Percentiles rank a stretch among this genome's conserved stretches.
Evolutionary conservation across 2,888 invertebrate genomes (phyloP).

Genomic region (Octonoba sinensis): DNA sequence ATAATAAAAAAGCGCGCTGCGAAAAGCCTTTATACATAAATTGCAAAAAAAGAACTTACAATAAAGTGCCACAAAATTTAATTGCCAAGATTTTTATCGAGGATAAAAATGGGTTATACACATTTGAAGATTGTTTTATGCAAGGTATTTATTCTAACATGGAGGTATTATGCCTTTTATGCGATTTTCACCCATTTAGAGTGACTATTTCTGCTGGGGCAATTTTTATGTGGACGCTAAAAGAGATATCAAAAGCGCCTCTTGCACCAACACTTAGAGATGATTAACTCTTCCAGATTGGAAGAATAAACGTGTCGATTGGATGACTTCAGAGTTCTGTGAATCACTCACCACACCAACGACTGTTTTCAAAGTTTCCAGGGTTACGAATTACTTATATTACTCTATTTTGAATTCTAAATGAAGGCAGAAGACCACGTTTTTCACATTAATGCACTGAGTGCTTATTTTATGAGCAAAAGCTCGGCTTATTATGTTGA

Average conservation of each 20-base stretch:
- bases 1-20: constrained; percentile 29
- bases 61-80: constrained; percentile 48
- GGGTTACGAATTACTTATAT: too few species aligned
- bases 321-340: constrained; percentile 1
- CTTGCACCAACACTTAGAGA: constrained; percentile 22
- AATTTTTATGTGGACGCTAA: constrained; percentile 32
- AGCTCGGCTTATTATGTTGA: too few species aligned
- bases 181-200: constrained; percentile 3
- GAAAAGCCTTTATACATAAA: constrained; percentile 1
- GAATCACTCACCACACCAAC: not conserved
- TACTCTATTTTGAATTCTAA: too few species aligned
- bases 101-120: constrained; percentile 49
- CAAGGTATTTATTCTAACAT: constrained; percentile 24
- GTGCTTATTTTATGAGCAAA: too few species aligned
- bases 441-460: too few species aligned
- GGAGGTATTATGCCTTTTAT: constrained; percentile 40
- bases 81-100: constrained; percentile 46
- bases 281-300: constrained; percentile 45
- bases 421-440: too few species aligned
- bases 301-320: constrained; percentile 22
- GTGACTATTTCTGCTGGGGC: not conserved
- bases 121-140: constrained; percentile 44
- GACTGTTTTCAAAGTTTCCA: not conserved
- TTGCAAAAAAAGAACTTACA: constrained; percentile 8
- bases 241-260: constrained; percentile 46